Percentiles rank a stretch among this genome's conserved stretches.
Evolutionary conservation across 2,113 vertebrate species (phyloP).

Genomic region (Caloenas nicobarica): DNA sequence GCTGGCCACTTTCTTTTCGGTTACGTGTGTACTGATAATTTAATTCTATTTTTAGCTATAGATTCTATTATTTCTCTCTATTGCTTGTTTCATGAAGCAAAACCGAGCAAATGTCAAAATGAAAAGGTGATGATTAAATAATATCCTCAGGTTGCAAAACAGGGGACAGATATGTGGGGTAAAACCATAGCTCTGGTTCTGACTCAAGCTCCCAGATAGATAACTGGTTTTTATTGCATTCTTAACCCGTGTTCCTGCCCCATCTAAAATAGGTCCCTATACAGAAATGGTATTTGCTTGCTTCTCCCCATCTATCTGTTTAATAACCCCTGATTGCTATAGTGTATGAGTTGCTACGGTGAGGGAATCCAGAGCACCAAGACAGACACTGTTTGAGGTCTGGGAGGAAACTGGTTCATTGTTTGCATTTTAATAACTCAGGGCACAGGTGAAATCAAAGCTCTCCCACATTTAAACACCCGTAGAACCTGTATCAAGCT

Average conservation of each 20-base stretch:
- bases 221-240: not conserved
- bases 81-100: not conserved
- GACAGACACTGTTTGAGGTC: not conserved
- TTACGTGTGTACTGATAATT: not conserved
- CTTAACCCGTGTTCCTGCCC: not conserved
- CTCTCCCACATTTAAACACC: not conserved
- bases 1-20: not conserved
- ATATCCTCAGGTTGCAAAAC: not conserved
- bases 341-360: not conserved
- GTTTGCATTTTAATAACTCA: not conserved
- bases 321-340: not conserved
- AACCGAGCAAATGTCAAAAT: not conserved
- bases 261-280: not conserved
- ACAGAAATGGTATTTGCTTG: not conserved
- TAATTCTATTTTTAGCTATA: not conserved
- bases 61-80: not conserved
- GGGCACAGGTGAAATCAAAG: not conserved
- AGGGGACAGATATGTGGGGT: not conserved
- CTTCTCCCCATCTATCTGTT: not conserved
- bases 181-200: not conserved
- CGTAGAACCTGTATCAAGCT: not conserved
- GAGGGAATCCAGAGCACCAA: not conserved
- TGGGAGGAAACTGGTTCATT: not conserved
- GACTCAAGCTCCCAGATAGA: not conserved
- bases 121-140: not conserved